Evolutionary conservation across 1,140 invertebrate species (phyloP).

Genomic region (roundworm (Caenorhabditis elegans)): DNA sequence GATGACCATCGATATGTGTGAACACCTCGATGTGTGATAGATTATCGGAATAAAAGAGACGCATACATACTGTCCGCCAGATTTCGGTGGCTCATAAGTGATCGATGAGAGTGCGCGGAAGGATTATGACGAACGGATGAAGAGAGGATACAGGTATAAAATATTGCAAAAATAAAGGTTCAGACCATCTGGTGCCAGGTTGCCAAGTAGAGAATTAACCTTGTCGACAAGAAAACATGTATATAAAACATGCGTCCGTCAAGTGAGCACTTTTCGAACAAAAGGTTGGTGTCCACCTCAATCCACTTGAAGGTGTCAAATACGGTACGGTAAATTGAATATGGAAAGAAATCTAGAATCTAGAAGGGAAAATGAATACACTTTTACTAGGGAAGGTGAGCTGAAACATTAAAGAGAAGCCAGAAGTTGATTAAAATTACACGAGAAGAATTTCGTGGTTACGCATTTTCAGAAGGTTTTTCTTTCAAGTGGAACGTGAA

Average conservation of each 20-base stretch:
- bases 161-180: neutral
- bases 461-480: too few species aligned
- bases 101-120: neutral
- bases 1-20: slow-evolving; percentile 21
- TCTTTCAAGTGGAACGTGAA: too few species aligned
- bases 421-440: too few species aligned
- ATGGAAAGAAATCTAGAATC: neutral
- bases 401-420: too few species aligned
- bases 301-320: neutral
- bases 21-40: neutral
- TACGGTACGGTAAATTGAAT: neutral
- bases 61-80: neutral
- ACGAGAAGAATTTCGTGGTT: too few species aligned
- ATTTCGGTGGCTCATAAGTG: slow-evolving; percentile 28
- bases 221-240: neutral
- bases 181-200: neutral
- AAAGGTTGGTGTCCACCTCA: neutral
- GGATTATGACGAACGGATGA: slow-evolving; percentile 5
- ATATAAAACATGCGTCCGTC: slow-evolving; percentile 24
- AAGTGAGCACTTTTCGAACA: slow-evolving; percentile 29
- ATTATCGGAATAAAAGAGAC: neutral
- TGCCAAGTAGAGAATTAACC: neutral
- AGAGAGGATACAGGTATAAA: neutral
- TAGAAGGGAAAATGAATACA: too few species aligned
- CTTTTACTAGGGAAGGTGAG: too few species aligned